Evolutionary conservation across 2,113 vertebrate species (phyloP).

Genomic region (Natator depressus): DNA sequence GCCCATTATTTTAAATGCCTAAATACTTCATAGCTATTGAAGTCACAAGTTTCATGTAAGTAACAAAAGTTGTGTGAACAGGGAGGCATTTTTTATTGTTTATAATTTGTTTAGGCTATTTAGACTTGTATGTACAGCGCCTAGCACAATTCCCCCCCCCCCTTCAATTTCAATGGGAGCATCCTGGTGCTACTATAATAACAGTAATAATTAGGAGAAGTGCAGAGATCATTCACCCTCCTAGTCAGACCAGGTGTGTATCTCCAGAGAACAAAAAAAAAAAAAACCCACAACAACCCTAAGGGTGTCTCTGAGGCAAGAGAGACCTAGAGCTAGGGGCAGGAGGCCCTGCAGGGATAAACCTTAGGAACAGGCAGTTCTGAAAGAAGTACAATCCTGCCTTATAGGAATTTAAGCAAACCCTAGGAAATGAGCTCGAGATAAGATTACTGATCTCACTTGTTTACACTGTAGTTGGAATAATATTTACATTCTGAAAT

Average conservation of each 20-base stretch:
- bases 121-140: neutral
- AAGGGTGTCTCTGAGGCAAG: conserved; percentile 2
- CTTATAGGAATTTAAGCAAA: neutral
- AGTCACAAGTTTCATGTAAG: neutral
- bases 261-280: conserved; percentile 53
- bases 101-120: neutral
- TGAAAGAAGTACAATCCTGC: neutral
- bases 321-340: conserved; percentile 16
- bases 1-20: neutral
- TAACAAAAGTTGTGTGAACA: neutral
- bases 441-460: neutral
- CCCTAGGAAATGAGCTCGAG: neutral
- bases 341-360: conserved; percentile 29
- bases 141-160: neutral
- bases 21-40: neutral
- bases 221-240: neutral
- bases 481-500: neutral
- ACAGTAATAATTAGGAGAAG: conserved; percentile 58
- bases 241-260: neutral
- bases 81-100: neutral
- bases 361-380: neutral
- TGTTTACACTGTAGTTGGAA: neutral
- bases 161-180: conserved; percentile 22
- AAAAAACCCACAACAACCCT: neutral
- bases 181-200: conserved; percentile 55